Evolutionary conservation across 2,797 vertebrate genomes (phyloP).

Genomic region (Acrossocheilus fasciatus): DNA sequence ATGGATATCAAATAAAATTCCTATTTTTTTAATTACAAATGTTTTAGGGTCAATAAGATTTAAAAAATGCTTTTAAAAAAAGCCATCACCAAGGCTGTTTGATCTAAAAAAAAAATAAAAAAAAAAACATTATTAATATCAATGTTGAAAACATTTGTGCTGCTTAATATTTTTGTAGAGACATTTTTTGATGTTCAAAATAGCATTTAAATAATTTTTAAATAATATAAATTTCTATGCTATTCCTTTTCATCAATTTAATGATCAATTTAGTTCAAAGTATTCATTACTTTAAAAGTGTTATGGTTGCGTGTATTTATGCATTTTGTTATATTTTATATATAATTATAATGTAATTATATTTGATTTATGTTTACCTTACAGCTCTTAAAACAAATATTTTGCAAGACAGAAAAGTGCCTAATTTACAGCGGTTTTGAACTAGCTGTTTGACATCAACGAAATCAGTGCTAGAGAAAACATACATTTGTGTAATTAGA

Average conservation of each 20-base stretch:
- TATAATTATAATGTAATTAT: neutral
- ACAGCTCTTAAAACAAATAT: neutral
- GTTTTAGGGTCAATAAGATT: no score
- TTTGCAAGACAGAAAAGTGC: neutral
- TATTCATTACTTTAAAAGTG: no score
- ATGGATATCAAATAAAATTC: no score
- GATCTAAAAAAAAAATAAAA: no score
- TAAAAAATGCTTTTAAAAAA: no score
- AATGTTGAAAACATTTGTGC: neutral
- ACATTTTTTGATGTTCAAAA: no score
- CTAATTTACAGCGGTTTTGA: neutral
- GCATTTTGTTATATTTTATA: neutral
- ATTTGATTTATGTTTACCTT: neutral
- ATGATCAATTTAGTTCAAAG: no score
- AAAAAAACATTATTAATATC: neutral
- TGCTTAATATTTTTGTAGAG: neutral
- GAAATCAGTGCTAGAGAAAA: neutral
- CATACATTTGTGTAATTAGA: slow-evolving; percentile 1
- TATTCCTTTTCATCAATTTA: neutral
- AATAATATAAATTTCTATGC: neutral
- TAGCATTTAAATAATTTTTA: neutral
- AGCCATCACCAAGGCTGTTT: no score
- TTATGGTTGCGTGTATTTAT: no score
- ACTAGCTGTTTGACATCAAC: neutral
- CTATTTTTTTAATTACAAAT: no score